Conservation (phyloP, 2,797 vertebrate genomes). For the Eulemur mongoz region DNA sequence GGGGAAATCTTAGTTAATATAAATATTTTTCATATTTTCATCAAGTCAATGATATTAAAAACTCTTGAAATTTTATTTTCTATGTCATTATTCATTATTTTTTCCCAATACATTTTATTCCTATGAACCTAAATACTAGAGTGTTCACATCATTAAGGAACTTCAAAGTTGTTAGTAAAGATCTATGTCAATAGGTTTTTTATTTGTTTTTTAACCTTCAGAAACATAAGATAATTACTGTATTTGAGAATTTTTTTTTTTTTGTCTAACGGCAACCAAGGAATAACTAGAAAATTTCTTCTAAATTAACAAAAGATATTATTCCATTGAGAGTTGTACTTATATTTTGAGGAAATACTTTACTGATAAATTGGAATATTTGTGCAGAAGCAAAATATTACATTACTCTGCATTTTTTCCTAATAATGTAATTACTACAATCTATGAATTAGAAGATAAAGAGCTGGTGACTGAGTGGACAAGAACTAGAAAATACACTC, state of each 20-base stretch:
- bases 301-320: neutral
- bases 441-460: slow-evolving; percentile 9
- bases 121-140: neutral
- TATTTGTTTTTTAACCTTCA: neutral
- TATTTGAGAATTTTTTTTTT: neutral
- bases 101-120: neutral
- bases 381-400: neutral
- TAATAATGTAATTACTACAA: neutral
- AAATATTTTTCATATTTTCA: neutral
- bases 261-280: neutral
- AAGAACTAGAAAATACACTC: neutral
- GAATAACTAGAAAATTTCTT: neutral
- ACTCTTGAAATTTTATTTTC: neutral
- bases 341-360: neutral
- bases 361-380: neutral
- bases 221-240: neutral
- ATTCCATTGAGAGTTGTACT: neutral
- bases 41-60: neutral
- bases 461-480: neutral
- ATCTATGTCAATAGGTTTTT: neutral
- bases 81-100: neutral
- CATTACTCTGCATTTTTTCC: neutral
- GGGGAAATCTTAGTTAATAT: neutral
- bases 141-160: neutral
- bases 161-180: neutral